These are phyloP conservation scores for Spea bombifrons DNA, from an alignment of 2,113 vertebrate species.

Conservation along the genomic window DNA sequence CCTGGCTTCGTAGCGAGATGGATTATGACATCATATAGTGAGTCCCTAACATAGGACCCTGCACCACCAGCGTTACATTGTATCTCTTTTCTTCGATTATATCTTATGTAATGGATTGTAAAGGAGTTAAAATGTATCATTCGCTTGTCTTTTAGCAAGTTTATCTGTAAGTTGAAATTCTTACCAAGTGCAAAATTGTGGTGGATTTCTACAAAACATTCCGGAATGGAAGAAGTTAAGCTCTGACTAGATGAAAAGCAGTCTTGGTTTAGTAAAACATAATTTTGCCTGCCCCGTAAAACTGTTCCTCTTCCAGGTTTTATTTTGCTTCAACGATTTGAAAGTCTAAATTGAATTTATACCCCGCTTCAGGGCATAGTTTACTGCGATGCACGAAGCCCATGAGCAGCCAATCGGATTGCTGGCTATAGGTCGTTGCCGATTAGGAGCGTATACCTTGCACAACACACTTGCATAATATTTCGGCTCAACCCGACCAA, in stretches of 20 bases:
- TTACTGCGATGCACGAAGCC: neutral
- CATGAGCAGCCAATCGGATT: neutral
- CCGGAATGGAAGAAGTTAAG: neutral
- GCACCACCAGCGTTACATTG: too few species aligned
- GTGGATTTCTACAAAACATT: too few species aligned
- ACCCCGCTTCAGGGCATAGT: neutral
- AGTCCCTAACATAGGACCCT: too few species aligned
- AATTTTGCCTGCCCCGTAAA: neutral
- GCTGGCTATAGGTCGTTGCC: neutral
- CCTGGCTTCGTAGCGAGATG: too few species aligned
- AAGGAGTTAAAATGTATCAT: too few species aligned
- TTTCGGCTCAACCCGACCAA: neutral
- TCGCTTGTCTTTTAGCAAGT: too few species aligned
- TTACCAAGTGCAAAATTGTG: too few species aligned
- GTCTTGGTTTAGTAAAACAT: neutral
- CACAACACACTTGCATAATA: constrained; percentile 3
- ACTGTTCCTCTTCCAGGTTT: too few species aligned
- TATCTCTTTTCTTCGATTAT: too few species aligned
- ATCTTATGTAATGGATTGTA: too few species aligned
- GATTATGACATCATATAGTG: too few species aligned
- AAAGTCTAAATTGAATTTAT: neutral
- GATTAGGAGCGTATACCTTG: neutral
- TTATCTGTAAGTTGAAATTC: too few species aligned
- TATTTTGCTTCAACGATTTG: neutral
- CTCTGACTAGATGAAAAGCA: neutral